A percentile compares a stretch with the other conserved stretches of the same genome.
Conservation (phyloP, 2,113 vertebrate species). For the Sinocyclocheilus anophthalmus region DNA sequence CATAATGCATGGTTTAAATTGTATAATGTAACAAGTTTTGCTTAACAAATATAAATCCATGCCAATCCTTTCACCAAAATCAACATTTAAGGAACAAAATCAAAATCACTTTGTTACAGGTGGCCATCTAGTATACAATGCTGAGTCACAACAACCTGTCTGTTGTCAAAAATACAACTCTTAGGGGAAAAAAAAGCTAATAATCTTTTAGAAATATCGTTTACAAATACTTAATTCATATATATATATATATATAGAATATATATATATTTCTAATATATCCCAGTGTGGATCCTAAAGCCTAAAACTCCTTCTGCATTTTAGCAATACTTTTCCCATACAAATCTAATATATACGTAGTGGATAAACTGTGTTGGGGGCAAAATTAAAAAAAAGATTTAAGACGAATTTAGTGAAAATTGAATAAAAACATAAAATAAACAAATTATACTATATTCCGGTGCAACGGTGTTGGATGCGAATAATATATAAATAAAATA, state of each 20-base stretch:
- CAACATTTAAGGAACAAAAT: background rate
- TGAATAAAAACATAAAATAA: too few species aligned
- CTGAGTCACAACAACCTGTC: background rate
- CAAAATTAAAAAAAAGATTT: background rate
- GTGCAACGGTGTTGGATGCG: background rate
- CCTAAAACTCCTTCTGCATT: background rate
- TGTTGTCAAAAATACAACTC: background rate
- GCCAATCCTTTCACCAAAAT: background rate
- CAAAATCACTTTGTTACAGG: background rate
- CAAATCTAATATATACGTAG: too few species aligned
- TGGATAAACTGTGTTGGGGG: background rate
- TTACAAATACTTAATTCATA: background rate
- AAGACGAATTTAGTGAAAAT: too few species aligned
- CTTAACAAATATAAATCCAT: background rate
- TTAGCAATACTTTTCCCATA: background rate
- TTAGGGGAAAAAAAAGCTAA: background rate
- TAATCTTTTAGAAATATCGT: background rate
- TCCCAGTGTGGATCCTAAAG: background rate
- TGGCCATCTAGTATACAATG: background rate
- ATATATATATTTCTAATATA: too few species aligned
- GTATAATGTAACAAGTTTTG: background rate
- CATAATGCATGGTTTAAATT: background rate
- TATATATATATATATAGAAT: background rate
- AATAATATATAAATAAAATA: background rate
- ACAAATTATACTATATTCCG: too few species aligned